phyloP scores from a whole-genome alignment of 1,140 invertebrate genomes.

The Sitodiplosis mosellana region DNA sequence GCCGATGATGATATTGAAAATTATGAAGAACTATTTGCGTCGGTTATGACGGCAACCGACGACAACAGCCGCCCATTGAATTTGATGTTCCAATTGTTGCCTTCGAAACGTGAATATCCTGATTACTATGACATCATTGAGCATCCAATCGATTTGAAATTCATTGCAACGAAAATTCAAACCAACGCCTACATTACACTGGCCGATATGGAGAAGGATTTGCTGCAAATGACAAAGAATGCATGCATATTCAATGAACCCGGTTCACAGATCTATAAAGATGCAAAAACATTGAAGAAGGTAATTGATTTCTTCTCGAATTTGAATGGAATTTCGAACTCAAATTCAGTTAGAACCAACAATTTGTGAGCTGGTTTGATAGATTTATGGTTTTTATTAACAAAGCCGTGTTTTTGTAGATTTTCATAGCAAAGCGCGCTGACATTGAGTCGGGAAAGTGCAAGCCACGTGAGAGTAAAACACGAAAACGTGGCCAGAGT shows the following conservation, averaged over 20 bases:
- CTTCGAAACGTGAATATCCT: slow-evolving; percentile 81
- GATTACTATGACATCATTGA: slow-evolving; percentile 95
- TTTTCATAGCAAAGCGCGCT: slow-evolving; percentile 28
- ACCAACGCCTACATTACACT: slow-evolving; percentile 55
- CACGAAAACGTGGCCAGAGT: slow-evolving; percentile 8
- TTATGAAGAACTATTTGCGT: slow-evolving; percentile 64
- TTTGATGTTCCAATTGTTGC: slow-evolving; percentile 72
- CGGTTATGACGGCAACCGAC: slow-evolving; percentile 61
- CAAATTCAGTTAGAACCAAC: too few relatives aligned
- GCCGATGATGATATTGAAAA: slow-evolving; percentile 49
- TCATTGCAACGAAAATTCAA: slow-evolving; percentile 83
- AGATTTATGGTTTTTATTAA: too few relatives aligned
- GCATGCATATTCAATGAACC: slow-evolving; percentile 94
- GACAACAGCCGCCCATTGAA: slow-evolving; percentile 67
- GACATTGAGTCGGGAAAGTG: slow-evolving; percentile 26
- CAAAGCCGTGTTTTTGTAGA: too few relatives aligned
- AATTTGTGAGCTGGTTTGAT: too few relatives aligned
- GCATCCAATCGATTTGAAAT: slow-evolving; percentile 86
- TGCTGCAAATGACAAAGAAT: slow-evolving; percentile 83
- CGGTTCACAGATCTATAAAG: slow-evolving; percentile 90
- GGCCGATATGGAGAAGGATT: slow-evolving; percentile 75
- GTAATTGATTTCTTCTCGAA: too few relatives aligned
- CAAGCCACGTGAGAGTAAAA: slow-evolving; percentile 11
- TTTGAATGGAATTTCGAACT: too few relatives aligned
- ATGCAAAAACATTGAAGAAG: slow-evolving; percentile 78